Base-by-base conservation (phyloP, 1,140 invertebrate genomes). In the Probaryconus sp. region DNA sequence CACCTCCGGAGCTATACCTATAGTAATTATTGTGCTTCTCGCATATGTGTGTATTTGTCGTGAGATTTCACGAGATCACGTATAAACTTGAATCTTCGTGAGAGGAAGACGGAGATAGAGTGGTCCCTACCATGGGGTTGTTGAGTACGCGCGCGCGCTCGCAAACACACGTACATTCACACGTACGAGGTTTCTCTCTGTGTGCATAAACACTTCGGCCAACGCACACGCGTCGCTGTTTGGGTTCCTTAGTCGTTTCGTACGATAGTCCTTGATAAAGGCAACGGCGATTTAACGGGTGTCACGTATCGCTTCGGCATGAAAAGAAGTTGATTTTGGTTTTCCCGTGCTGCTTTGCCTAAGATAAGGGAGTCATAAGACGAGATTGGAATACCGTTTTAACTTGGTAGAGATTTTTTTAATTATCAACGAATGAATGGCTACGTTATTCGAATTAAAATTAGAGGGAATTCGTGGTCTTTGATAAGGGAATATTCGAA, bases 1-100 rank as follows among this genome's bases (percentile, higher is more conserved):
- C n/a, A n/a, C n/a, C n/a, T n/a, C n/a, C n/a, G n/a, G 68, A 63
- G 38, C 51, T 58, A 77, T 81, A 83, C 80, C 79, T 83, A 85
- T 81, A 83, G 79, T 85, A 85, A 85, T 85, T 85, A 85, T 86
- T 86, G 83, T 85, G 78, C 77, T 79, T 63, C 78, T 79, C 68
- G 43, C 76, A 78, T 71, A 80, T 79, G 79, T 75, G 79, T 81
- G 76, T 81, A 81, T 82, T 82, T 79, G 80, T 83, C 80, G 80
- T 81, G 72, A 72, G 60, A 73, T 76, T 79, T 77, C 35, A 45
- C 69, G 64, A 65, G 63, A 77, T 69, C 72, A 65, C 65, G 72
- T 76, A 60, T 76, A 69, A 58, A 74, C 60, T 69, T 67, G 37
- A 30, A 71, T 68, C 60, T 65, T 64, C 31, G 51, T 21, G 30